phyloP scores from a whole-genome alignment of 2,888 invertebrate species.

The Yponomeuta plumbellus region DNA sequence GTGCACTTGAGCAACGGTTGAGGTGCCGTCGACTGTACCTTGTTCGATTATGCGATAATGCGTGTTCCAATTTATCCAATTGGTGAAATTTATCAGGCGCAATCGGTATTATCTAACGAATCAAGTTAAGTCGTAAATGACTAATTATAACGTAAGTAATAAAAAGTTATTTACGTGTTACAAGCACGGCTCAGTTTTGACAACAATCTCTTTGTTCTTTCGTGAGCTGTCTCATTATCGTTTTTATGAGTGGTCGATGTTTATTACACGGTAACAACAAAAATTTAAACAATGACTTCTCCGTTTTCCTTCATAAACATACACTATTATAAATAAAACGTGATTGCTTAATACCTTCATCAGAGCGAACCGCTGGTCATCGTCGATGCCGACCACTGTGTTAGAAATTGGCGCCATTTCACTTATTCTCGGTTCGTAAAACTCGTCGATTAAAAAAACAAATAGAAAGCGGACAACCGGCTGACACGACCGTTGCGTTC shows the following conservation, averaged over 20 bases:
- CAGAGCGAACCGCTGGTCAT: constrained; percentile 84
- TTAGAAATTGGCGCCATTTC: constrained; percentile 63
- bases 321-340: background rate
- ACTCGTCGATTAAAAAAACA: background rate
- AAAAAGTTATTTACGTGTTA: background rate
- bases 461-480: background rate
- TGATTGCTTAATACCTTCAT: constrained; percentile 79
- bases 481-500: constrained; percentile 23
- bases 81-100: background rate
- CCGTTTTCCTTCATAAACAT: background rate
- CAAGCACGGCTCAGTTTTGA: background rate
- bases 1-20: too few species aligned
- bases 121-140: background rate
- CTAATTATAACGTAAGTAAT: background rate
- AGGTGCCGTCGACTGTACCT: background rate
- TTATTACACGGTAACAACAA: background rate
- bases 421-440: constrained; percentile 32
- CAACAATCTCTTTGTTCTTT: background rate
- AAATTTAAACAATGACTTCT: background rate
- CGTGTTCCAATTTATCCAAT: background rate
- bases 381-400: constrained; percentile 76
- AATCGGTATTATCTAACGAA: background rate
- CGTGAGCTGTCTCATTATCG: background rate
- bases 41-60: background rate
- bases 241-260: too few species aligned